Percentiles rank a stretch among this genome's conserved stretches.
Conservation (phyloP, 2,113 vertebrate genomes). For the Copsychus sechellarum region DNA sequence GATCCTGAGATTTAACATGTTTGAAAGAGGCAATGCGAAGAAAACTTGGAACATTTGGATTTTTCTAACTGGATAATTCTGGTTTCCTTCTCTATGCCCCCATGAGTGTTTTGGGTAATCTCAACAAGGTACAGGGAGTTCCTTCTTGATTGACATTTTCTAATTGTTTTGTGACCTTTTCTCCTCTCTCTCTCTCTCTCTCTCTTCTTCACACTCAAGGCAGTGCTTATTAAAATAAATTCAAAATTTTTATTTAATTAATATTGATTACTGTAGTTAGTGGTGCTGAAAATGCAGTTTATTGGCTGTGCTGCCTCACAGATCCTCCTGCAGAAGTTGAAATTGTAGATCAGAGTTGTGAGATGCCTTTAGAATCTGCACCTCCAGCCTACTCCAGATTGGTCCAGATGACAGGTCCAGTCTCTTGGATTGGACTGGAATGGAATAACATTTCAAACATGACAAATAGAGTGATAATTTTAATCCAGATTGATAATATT, state of each 20-base stretch:
- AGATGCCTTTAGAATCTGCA: not conserved
- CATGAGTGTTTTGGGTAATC: not conserved
- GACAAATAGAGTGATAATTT: not conserved
- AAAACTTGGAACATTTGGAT: not conserved
- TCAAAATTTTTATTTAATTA: not conserved
- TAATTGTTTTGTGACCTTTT: not conserved
- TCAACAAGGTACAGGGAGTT: not conserved
- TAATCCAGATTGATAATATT: not conserved
- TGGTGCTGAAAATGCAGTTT: not conserved
- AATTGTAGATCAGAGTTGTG: not conserved
- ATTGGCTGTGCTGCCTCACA: not conserved
- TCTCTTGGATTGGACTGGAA: not conserved
- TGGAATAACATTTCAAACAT: not conserved
- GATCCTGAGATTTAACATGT: not conserved
- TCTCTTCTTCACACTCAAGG: not conserved
- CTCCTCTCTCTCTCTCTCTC: not conserved
- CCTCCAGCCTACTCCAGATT: fast-evolving
- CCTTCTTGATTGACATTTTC: not conserved
- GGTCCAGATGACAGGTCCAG: not conserved
- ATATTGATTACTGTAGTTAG: not conserved
- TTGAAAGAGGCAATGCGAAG: not conserved
- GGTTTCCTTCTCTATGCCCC: not conserved
- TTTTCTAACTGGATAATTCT: not conserved
- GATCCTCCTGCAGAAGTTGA: not conserved
- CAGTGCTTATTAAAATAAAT: not conserved